Conservation (phyloP, 2,113 vertebrate species). For the Panthera leo region DNA sequence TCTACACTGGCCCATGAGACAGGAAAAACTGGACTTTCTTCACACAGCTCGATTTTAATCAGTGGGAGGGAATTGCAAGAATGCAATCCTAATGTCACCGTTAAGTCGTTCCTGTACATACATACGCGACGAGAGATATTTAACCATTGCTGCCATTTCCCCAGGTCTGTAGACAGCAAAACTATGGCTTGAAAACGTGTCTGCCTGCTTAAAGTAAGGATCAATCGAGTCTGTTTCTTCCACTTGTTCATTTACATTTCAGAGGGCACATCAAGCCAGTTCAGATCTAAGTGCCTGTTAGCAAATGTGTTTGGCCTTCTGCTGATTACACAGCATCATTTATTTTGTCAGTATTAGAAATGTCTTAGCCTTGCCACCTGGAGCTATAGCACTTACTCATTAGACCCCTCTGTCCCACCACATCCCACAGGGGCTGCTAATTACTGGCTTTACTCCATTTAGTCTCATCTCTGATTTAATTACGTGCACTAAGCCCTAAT, state of each 20-base stretch:
- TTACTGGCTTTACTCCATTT: conserved; percentile 88
- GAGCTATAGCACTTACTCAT: conserved; percentile 84
- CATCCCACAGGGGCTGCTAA: conserved; percentile 89
- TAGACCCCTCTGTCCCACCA: conserved; percentile 84
- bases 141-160: not conserved
- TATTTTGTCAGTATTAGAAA: conserved; percentile 79
- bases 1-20: not conserved
- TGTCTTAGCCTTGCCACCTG: conserved; percentile 85
- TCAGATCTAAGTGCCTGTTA: conserved; percentile 73
- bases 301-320: conserved; percentile 82
- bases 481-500: conserved; percentile 80
- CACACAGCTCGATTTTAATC: not conserved
- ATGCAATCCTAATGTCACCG: not conserved
- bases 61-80: not conserved
- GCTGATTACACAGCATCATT: conserved; percentile 71
- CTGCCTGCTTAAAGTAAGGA: conserved; percentile 50
- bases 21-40: not conserved
- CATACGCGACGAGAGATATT: not conserved
- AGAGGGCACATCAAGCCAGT: conserved; percentile 64
- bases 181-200: not conserved
- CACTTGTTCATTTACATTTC: conserved; percentile 71
- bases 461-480: conserved; percentile 89
- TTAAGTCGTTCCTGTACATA: not conserved
- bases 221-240: conserved; percentile 46
- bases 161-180: not conserved